Base-by-base conservation (phyloP, 2,888 invertebrate genomes). In the Keiferia lycopersicella region DNA sequence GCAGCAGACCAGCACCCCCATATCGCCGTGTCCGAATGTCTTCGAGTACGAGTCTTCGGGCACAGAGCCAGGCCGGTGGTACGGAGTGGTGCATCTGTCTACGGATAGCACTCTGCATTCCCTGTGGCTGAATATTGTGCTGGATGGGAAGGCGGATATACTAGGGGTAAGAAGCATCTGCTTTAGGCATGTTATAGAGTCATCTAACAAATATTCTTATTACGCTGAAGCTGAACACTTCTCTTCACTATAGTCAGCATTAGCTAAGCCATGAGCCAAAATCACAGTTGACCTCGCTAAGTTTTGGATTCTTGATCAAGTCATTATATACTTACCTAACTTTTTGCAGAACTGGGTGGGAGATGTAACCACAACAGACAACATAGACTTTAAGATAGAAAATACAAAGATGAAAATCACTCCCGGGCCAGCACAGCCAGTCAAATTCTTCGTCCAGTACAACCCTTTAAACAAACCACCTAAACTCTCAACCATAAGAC, bases 401-500 rank as follows among this genome's bases (percentile, higher is more conserved):
- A 93, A 94, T 73, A 87, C 92, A 0, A 91, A 92, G 56, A 92
- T 93, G 84, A 91, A 87, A 68, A 86, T 94, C 34, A 88, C 90
- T 64, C 93, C 93, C 0, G 93, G 93, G 0, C 92, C 93, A 1
- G 92, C 93, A 0, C 83, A 92, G 0, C 80, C 92, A 0, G 88
- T 94, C 11, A 82, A 93, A 2, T 93, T 94, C 79, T 94, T 94
- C 79, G 93, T 94, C 0, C 93, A 93, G 66, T 94, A 93, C 79
- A 92, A 93, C 71, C 82, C 87, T 0, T 73, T 86, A 0, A 86
- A 82, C 58, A 84, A 84, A 22, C 79, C 90, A 0, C 94, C 94
- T 0, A 88, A 84, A 64, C 73, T 94, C 0, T 80, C 78, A 65
- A 84, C 83, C 6, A 92, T 94, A 48, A 73, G 91, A 48, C 78